Evolutionary conservation across 2,888 invertebrate genomes (phyloP).

Genomic region (Sepiola atlantica): DNA sequence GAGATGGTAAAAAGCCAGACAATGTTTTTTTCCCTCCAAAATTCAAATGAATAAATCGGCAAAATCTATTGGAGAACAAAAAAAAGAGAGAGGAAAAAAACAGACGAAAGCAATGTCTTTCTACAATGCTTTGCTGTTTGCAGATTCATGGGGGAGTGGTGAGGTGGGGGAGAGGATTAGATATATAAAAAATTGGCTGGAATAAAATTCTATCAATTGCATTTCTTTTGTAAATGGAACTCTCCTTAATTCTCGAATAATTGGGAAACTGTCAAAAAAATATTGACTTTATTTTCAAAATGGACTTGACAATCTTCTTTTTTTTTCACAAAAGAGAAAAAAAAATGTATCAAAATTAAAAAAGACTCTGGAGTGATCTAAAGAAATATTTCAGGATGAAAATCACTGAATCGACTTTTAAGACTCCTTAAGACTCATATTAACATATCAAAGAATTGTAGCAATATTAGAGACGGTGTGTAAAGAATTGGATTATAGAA

Average conservation of each 20-base stretch:
- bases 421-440: no score
- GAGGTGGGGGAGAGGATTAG: not conserved
- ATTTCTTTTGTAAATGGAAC: constrained; percentile 20
- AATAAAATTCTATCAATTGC: constrained; percentile 13
- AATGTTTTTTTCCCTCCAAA: constrained; percentile 8
- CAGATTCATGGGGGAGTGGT: not conserved
- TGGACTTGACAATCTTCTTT: not conserved
- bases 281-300: constrained; percentile 20
- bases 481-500: no score
- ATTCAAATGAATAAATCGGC: not conserved
- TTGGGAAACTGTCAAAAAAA: constrained; percentile 10
- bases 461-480: no score
- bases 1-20: constrained; percentile 15
- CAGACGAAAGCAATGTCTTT: not conserved
- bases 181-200: not conserved
- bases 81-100: not conserved
- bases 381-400: not conserved
- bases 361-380: not conserved
- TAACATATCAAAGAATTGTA: no score
- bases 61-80: not conserved
- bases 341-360: not conserved
- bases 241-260: constrained; percentile 1
- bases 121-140: not conserved
- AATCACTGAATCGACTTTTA: not conserved
- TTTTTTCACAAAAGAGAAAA: not conserved